Base-by-base conservation (phyloP, 2,113 vertebrate genomes). In the Fukomys damarensis region DNA sequence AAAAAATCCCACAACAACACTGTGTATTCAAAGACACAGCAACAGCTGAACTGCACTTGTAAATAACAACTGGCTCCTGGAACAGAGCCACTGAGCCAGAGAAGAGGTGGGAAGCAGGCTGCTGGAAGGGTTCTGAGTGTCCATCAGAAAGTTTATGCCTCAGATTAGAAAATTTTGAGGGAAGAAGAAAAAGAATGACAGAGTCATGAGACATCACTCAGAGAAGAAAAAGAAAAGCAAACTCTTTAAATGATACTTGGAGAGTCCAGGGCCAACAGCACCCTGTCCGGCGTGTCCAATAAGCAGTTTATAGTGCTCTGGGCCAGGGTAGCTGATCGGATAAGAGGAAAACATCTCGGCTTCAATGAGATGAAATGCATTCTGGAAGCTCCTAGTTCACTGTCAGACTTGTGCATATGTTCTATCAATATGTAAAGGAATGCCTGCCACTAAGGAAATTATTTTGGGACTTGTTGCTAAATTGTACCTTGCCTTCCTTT, bases 1-100 rank as follows among this genome's bases (percentile, higher is more conserved):
- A 95, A 97, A 94, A 94, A 97, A 90, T 93, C 90, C 87, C 74
- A 93, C 72, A 94, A 96, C 96, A 93, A 85, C 38, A 41, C 41
- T 63, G 52, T 82, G 84, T 87, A 65, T 97, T 97, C 95, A 95
- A 96, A 98, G 96, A 81, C 90, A 95, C 61, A 83, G 58, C 0
- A 0, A 80, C 56, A 80, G 89, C 81, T 87, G 96, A 96, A 86
- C 63, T 49, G 43, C 92, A 90, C 80, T 96, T 95, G 76, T 90
- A 93, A 96, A 97, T 95, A 96, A 87, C 79, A 92, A 95, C 80
- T 43, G 93, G 91, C 10, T 79, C 12, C 11, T n/a, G 10, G 4
- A 6, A 79, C 0, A 3, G 66, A 49, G 61, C 43, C 2, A 13
- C 68, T 38, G 80, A 54, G 93, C 9, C 3, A 3, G 24, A 38